Conservation (phyloP, 2,797 vertebrate genomes). For the Hydrolagus colliei region DNA sequence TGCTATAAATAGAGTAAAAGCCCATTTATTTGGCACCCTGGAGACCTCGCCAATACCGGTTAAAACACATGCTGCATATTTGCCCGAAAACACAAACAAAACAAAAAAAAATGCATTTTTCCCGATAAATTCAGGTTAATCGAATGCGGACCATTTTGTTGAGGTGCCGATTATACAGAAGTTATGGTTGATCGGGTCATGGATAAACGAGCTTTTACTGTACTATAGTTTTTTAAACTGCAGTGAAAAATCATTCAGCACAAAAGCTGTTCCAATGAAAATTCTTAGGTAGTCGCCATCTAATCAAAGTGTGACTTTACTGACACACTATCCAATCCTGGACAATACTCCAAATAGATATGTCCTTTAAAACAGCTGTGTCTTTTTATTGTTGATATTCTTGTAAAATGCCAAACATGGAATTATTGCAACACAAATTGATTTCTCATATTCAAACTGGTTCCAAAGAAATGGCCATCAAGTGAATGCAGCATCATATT, state of each 20-base stretch:
- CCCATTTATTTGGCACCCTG: too few relatives aligned
- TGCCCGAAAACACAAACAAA: too few relatives aligned
- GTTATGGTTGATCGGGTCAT: too few relatives aligned
- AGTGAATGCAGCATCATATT: not conserved
- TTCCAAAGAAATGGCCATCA: not conserved
- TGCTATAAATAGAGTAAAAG: too few relatives aligned
- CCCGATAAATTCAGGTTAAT: too few relatives aligned
- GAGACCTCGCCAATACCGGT: too few relatives aligned
- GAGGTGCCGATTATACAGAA: too few relatives aligned
- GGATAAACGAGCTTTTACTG: too few relatives aligned
- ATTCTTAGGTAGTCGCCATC: not conserved
- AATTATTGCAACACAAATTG: not conserved
- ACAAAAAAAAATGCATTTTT: too few relatives aligned
- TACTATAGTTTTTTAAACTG: not conserved
- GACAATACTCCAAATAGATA: not conserved
- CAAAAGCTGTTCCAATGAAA: not conserved
- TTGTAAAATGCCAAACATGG: not conserved
- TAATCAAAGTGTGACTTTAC: not conserved
- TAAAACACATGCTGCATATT: too few relatives aligned
- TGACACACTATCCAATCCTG: not conserved
- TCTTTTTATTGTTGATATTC: constrained; percentile 1
- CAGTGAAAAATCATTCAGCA: not conserved
- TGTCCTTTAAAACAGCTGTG: not conserved
- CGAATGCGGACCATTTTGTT: too few relatives aligned
- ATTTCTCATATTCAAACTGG: not conserved